Percentiles rank a stretch among this genome's conserved stretches.
These are phyloP conservation scores for Zoanthus sociatus DNA, from an alignment of 92 coral and sea anemone genomes.

Conservation along the genomic window DNA sequence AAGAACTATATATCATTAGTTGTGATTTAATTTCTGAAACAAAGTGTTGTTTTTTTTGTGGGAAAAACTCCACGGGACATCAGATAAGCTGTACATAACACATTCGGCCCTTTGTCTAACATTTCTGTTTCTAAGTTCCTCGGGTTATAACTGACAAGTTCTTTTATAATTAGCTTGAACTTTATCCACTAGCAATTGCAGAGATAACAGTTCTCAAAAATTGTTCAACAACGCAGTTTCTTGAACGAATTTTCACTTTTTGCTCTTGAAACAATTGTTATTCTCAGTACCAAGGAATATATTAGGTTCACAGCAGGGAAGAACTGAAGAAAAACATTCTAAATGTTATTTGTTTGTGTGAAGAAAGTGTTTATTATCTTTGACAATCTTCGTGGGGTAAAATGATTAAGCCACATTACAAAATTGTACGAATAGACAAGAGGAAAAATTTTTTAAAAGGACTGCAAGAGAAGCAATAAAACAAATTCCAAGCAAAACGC, in stretches of 20 bases:
- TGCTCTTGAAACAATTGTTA: conserved; percentile 1
- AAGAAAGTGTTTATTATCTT: background rate
- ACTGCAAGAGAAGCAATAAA: no score
- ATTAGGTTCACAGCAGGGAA: conserved; percentile 43
- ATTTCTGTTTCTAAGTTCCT: conserved; percentile 15
- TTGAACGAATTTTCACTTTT: background rate
- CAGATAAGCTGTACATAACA: background rate
- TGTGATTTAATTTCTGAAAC: background rate
- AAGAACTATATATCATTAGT: background rate
- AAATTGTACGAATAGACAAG: background rate
- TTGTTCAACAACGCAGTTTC: background rate
- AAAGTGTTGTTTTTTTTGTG: background rate
- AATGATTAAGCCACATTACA: background rate
- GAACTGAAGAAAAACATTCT: background rate
- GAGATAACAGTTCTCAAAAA: background rate
- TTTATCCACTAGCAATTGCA: background rate
- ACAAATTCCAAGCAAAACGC: background rate
- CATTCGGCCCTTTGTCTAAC: conserved; percentile 14
- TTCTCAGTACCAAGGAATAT: background rate
- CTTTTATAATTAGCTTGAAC: background rate
- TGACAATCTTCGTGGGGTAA: background rate
- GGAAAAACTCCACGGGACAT: background rate
- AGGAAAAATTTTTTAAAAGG: no score
- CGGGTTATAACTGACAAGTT: background rate
- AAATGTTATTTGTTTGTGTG: background rate